Percentiles rank a stretch among this genome's conserved stretches.
Evolutionary conservation across 2,797 vertebrate genomes (phyloP).

Genomic region (Oophaga sylvatica): DNA sequence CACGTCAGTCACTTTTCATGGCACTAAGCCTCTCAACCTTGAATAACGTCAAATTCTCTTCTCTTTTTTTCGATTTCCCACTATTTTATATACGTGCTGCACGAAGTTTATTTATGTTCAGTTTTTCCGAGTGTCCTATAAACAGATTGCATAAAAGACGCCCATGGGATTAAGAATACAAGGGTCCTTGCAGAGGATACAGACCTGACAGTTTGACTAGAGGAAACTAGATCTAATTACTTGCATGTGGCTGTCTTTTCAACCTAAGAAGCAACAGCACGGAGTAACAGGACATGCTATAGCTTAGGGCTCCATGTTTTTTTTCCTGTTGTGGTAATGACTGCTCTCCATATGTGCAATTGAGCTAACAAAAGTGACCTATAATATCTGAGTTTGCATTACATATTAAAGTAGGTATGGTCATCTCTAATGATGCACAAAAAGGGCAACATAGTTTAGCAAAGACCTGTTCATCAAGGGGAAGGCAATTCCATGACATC

Average conservation of each 20-base stretch:
- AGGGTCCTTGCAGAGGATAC: conserved; percentile 40
- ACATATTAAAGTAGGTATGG: neutral
- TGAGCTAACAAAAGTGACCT: conserved; percentile 23
- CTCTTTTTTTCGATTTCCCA: conserved; percentile 66
- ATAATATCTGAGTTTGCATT: conserved; percentile 17
- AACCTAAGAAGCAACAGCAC: conserved; percentile 3
- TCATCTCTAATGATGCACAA: neutral
- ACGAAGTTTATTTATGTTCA: conserved; percentile 45
- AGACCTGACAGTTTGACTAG: conserved; percentile 51
- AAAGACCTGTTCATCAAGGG: conserved; percentile 5
- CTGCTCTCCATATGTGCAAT: conserved; percentile 8
- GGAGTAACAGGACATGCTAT: conserved; percentile 10
- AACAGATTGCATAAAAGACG: conserved; percentile 36
- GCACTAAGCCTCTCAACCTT: conserved; percentile 77
- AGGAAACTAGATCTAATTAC: conserved; percentile 59
- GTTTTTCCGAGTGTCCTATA: conserved; percentile 31
- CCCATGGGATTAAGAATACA: conserved; percentile 51
- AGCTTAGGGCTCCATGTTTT: neutral
- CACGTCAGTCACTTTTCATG: conserved; percentile 76
- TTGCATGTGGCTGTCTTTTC: conserved; percentile 48
- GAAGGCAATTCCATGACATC: neutral
- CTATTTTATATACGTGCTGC: conserved; percentile 36
- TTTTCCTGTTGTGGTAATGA: conserved; percentile 15
- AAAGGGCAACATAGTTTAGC: neutral
- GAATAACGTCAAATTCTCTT: conserved; percentile 74